Base-by-base conservation (phyloP, 2,113 vertebrate species). In the Hystrix cristata region DNA sequence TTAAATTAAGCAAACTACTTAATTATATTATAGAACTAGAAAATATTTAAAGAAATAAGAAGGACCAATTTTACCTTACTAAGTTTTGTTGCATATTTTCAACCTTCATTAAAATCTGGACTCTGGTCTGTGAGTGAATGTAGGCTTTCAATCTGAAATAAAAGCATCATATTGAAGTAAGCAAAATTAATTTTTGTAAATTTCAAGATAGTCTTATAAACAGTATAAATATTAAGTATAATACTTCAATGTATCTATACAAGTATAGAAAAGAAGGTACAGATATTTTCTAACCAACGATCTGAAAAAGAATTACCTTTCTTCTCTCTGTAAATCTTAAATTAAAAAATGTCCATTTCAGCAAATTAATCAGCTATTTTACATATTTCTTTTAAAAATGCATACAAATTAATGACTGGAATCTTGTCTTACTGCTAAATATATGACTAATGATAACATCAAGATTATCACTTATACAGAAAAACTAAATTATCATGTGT, bases 51-150 rank as follows among this genome's bases (percentile, higher is more conserved):
- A n/a, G 65, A 93, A 97, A 95, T 51, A 71, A 5, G 43, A 89
- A 96, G 14, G n/a, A 97, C n/a, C 57, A 90, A n/a, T 90, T 98
- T 99, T 98, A 99, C 99, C 99, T 99, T 94, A 98, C 3, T 81
- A 99, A 99, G 96, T 99, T 99, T 3, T 98, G 98, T 46, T 95
- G 98, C 81, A 98, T 99, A 90, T 99, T 98, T 95, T 99, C 99
- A 31, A 99, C 98, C 98, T 99, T 99, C 99, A 99, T 99, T 97
- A 99, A 99, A 97, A 99, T 98, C 95, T 97, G 99, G 67, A 99
- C 87, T 34, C 99, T 98, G 97, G 99, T 94, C 78, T 96, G 92
- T 98, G 98, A 96, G 96, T 74, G 59, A 81, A 97, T 98, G 38
- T 99, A 99, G 82, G 98, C 98, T 98, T 99, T 99, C 98, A 99